Evolutionary conservation across 1,140 invertebrate genomes (phyloP), one percentile per base, ranked within the genome.

Genomic region (Trypoxylus dichotomus): DNA sequence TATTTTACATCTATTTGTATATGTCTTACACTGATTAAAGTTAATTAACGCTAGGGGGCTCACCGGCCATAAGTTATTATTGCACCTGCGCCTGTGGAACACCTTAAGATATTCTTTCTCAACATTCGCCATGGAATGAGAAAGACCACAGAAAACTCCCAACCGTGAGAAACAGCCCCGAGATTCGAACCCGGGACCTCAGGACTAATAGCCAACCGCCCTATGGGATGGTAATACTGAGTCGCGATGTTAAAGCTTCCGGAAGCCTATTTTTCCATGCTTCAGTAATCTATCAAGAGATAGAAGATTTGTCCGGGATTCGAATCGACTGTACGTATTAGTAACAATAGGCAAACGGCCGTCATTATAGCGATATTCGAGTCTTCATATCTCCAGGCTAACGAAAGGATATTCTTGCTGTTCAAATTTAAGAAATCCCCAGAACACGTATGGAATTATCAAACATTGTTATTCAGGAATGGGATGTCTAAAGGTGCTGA

Each of bases 241-340:
- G 87, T 83, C 25, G 41, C 2, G 81, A 81, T 11, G 80, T 81
- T 25, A 79, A 80, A 21, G 80, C 81, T n/a, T 27, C 25, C 1
- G 85, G 85, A 21, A 83, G 83, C 68, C 37, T 86, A 81, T 81
- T 80, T 83, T 89, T 87, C 37, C 87, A 95, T 92, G 97, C 97
- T 3, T 92, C 93, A 43, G 91, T 98, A 6, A 87, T 98, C 8
- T 95, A 93, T 81, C 96, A 98, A 85, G 89, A 92, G 0, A 95
- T 92, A 2, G 91, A 91, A 24, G n/a, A 97, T 98, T 78, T 93
- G 91, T 79, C 91, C 91, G 6, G 96, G 96, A 19, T 98, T 97
- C 87, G 96, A 98, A 89, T 94, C 95, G 27, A 98, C 96, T 0
- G 92, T 99, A 2, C 96, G 98, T 84, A 94, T 98, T 77, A 97